A percentile compares a stretch with the other conserved stretches of the same genome.
phyloP scores from a whole-genome alignment of 2,113 vertebrate genomes.

The Prolemur simus region DNA sequence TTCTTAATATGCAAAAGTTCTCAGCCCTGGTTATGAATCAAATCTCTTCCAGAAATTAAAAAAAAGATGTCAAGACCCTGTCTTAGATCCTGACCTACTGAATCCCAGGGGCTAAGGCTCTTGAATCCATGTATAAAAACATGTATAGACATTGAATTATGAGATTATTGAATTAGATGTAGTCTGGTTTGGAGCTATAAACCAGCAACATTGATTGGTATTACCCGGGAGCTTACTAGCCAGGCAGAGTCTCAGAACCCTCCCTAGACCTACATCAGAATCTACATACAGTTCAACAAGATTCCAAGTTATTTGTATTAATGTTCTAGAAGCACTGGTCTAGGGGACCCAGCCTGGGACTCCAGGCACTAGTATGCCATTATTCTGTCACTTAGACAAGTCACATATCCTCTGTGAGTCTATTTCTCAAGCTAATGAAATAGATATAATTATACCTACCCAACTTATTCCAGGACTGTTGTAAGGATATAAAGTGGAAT shows the following conservation, averaged over 20 bases:
- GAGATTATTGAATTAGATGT: not conserved
- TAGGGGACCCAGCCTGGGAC: not conserved
- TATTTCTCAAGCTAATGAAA: not conserved
- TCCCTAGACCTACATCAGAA: not conserved
- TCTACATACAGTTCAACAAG: not conserved
- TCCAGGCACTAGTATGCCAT: not conserved
- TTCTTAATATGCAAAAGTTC: not conserved
- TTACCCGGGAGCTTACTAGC: not conserved
- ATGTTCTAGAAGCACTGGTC: not conserved
- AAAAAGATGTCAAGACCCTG: not conserved
- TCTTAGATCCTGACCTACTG: not conserved
- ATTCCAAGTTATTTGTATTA: not conserved
- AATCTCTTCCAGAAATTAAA: not conserved
- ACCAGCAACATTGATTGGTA: not conserved
- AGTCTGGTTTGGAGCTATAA: not conserved
- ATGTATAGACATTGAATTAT: not conserved
- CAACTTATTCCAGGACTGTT: not conserved
- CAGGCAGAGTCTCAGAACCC: not conserved
- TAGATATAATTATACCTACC: not conserved
- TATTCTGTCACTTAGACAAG: not conserved
- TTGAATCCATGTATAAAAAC: not conserved
- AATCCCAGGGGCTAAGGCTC: not conserved
- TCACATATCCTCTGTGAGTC: not conserved
- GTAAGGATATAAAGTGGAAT: conserved; percentile 22
- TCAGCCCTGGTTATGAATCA: not conserved